Evolutionary conservation across 2,797 vertebrate genomes (phyloP).

Genomic region (Diceros bicornis): DNA sequence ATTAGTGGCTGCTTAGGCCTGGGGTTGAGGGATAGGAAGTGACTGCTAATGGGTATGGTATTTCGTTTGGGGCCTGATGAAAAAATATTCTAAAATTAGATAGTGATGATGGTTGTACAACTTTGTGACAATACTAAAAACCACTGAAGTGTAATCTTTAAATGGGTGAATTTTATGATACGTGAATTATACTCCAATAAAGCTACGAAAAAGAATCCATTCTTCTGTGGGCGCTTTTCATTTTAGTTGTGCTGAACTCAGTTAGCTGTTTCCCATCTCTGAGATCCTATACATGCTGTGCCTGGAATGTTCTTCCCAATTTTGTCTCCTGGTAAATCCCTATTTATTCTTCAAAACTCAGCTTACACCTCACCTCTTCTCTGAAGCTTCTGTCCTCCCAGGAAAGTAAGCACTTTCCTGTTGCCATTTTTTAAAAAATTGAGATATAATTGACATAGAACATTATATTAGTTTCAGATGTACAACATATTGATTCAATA

Average conservation of each 20-base stretch:
- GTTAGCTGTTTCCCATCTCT: neutral
- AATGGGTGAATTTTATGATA: constrained; percentile 34
- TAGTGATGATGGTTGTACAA: constrained; percentile 11
- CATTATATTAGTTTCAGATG: neutral
- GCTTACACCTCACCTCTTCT: neutral
- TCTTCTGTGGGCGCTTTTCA: constrained; percentile 39
- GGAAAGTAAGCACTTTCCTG: neutral
- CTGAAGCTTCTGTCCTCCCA: neutral
- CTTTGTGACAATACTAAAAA: constrained; percentile 55
- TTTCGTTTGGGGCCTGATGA: constrained; percentile 25
- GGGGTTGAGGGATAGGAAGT: neutral
- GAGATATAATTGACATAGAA: neutral
- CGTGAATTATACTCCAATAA: constrained; percentile 56
- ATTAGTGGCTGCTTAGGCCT: neutral
- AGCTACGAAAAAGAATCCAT: neutral
- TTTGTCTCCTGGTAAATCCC: constrained; percentile 44
- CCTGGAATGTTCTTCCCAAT: neutral
- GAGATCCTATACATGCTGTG: neutral
- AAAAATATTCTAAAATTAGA: constrained; percentile 60
- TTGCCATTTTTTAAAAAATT: neutral
- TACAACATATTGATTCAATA: neutral
- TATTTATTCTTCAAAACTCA: constrained; percentile 25
- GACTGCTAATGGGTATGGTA: neutral
- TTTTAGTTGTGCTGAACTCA: constrained; percentile 27
- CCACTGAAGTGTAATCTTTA: neutral